These are phyloP conservation scores for Brachionichthys hirsutus DNA, from an alignment of 2,113 vertebrate genomes.

Conservation along the genomic window DNA sequence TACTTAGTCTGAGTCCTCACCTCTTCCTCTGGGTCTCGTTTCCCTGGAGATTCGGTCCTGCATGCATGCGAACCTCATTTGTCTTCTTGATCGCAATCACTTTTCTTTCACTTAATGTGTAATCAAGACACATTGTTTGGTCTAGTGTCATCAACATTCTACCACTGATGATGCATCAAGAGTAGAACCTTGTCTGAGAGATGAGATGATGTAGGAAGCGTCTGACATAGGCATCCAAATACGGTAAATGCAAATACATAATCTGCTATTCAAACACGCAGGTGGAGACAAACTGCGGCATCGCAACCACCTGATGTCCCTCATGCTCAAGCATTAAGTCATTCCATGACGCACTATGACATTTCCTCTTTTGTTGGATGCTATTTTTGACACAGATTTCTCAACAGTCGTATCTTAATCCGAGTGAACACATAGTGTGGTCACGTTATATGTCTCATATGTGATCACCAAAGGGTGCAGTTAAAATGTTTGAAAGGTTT, in stretches of 20 bases:
- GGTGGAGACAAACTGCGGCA: conserved; percentile 12
- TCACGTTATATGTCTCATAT: conserved; percentile 63
- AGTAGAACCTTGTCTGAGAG: conserved; percentile 31
- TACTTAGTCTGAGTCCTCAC: conserved; percentile 18
- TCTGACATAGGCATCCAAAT: conserved; percentile 10
- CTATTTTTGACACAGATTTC: conserved; percentile 64
- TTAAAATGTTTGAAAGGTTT: conserved; percentile 7
- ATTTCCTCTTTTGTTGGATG: conserved; percentile 47
- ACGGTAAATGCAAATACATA: conserved; percentile 13
- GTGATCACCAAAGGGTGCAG: conserved; percentile 27
- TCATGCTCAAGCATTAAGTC: conserved; percentile 8
- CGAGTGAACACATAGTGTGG: conserved; percentile 54
- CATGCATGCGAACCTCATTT: conserved; percentile 33
- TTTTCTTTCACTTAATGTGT: conserved; percentile 41
- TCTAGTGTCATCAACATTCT: conserved; percentile 31
- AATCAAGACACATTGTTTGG: conserved; percentile 51
- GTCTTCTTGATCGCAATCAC: conserved; percentile 31
- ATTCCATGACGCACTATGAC: conserved; percentile 58
- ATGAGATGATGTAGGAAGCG: conserved; percentile 5
- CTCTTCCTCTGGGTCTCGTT: neutral
- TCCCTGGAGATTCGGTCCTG: conserved; percentile 15
- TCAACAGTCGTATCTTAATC: conserved; percentile 64
- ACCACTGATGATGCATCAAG: conserved; percentile 20
- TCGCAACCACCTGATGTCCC: conserved; percentile 47
- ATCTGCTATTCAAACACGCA: conserved; percentile 4